Percentiles rank a stretch among this genome's conserved stretches.
Evolutionary conservation across 2,113 vertebrate genomes (phyloP).

Genomic region (Ophthalmolycus amberensis): DNA sequence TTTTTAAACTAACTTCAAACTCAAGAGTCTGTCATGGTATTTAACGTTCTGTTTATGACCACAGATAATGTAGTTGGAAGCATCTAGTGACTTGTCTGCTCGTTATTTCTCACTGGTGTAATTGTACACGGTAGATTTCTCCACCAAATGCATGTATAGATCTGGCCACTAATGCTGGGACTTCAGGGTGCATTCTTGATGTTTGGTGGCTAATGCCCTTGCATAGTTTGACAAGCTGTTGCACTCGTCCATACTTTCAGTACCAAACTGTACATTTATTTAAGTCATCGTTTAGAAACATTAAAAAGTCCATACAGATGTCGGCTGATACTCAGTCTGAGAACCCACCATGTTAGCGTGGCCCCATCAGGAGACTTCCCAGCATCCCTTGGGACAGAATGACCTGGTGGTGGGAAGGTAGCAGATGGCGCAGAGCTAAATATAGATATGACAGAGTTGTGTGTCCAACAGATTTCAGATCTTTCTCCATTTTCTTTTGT

Average conservation of each 20-base stretch:
- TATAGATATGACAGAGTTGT: slow-evolving; percentile 22
- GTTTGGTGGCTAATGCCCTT: too few species aligned
- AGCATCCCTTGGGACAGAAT: slow-evolving; percentile 30
- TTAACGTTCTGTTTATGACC: background rate
- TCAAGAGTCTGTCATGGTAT: background rate
- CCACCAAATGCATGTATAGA: too few species aligned
- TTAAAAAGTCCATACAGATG: background rate
- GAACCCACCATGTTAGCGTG: background rate
- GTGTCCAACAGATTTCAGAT: slow-evolving; percentile 16
- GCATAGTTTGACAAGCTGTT: too few species aligned
- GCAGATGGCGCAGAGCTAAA: slow-evolving; percentile 58
- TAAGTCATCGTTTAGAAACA: too few species aligned
- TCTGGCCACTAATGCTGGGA: too few species aligned
- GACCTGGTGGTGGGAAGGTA: slow-evolving; percentile 58
- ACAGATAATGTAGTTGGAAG: background rate
- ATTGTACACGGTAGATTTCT: too few species aligned
- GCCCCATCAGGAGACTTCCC: slow-evolving; percentile 32
- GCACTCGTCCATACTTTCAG: too few species aligned
- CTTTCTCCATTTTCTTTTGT: slow-evolving; percentile 30
- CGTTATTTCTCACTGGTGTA: too few species aligned
- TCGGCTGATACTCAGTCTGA: slow-evolving; percentile 31
- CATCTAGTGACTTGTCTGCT: background rate
- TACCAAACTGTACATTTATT: too few species aligned
- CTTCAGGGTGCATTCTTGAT: too few species aligned
- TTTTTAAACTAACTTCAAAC: background rate